These are phyloP conservation scores for Bradypodion pumilum DNA, from an alignment of 2,797 vertebrate species.

Conservation along the genomic window DNA sequence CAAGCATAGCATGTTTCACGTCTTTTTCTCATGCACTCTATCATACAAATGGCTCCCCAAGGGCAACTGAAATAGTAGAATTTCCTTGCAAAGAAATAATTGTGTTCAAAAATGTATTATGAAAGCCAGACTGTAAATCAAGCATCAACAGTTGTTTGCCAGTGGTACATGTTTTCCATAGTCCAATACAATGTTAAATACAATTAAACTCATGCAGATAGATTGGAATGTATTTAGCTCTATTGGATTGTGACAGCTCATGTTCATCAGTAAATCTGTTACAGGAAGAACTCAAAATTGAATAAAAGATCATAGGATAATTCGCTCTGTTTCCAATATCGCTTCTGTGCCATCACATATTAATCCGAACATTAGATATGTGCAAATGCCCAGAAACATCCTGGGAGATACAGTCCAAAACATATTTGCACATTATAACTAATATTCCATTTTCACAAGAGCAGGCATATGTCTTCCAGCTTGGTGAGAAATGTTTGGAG, in stretches of 20 bases:
- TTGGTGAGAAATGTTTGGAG: too few relatives aligned
- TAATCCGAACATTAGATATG: too few relatives aligned
- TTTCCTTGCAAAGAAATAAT: not conserved
- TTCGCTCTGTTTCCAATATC: not conserved
- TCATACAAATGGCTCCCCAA: not conserved
- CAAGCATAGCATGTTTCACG: not conserved
- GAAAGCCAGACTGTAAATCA: not conserved
- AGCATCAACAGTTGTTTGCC: not conserved
- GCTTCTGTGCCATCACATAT: too few relatives aligned
- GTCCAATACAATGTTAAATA: not conserved
- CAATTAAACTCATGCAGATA: not conserved
- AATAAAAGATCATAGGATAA: not conserved
- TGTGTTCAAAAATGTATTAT: not conserved
- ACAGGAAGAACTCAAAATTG: not conserved
- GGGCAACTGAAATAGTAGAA: not conserved
- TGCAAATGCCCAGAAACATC: not conserved
- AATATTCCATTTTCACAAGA: too few relatives aligned
- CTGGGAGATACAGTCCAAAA: too few relatives aligned
- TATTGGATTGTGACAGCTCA: not conserved
- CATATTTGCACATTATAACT: too few relatives aligned
- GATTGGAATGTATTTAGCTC: not conserved
- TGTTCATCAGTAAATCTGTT: not conserved
- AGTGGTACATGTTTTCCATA: not conserved
- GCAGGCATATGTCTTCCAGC: too few relatives aligned
- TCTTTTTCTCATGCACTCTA: not conserved